Evolutionary conservation across 2,888 invertebrate species (phyloP).

Genomic region (Euproctis similis): DNA sequence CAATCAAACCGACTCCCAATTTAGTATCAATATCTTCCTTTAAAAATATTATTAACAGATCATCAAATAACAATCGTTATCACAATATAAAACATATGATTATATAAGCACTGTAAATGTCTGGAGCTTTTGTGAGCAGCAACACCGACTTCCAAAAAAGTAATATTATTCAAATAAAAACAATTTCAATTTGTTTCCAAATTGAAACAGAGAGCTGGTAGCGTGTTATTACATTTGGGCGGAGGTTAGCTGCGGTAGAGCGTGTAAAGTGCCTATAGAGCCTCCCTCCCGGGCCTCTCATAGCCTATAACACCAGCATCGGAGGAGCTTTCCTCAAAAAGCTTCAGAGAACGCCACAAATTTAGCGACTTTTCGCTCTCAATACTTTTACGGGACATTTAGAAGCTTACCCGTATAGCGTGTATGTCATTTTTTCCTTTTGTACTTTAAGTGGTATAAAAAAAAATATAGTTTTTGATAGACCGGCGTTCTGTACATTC

Average conservation of each 20-base stretch:
- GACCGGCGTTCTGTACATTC: conserved; percentile 32
- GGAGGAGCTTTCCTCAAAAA: conserved; percentile 66
- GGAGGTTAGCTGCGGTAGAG: conserved; percentile 71
- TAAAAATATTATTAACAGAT: too few species aligned
- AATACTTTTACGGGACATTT: conserved; percentile 68
- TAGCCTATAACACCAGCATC: conserved; percentile 70
- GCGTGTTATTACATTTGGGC: conserved; percentile 72
- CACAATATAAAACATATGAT: conserved; percentile 20
- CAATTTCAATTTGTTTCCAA: conserved; percentile 76
- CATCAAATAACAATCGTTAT: conserved; percentile 16
- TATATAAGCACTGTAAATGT: conserved; percentile 20
- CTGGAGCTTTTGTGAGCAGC: conserved; percentile 32
- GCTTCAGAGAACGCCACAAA: conserved; percentile 69
- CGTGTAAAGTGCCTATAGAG: conserved; percentile 73
- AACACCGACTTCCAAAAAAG: conserved; percentile 31
- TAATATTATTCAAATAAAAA: conserved; percentile 76
- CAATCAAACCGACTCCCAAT: too few species aligned
- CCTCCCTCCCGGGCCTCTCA: conserved; percentile 68
- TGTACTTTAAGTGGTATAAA: conserved; percentile 28
- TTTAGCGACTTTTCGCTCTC: conserved; percentile 72
- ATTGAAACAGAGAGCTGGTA: conserved; percentile 75
- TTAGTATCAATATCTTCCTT: too few species aligned
- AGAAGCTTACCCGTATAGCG: conserved; percentile 45
- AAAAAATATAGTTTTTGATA: conserved; percentile 49
- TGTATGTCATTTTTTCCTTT: conserved; percentile 47